These are phyloP conservation scores for Anolis carolinensis DNA, from an alignment of 2,113 vertebrate species.

Conservation along the genomic window DNA sequence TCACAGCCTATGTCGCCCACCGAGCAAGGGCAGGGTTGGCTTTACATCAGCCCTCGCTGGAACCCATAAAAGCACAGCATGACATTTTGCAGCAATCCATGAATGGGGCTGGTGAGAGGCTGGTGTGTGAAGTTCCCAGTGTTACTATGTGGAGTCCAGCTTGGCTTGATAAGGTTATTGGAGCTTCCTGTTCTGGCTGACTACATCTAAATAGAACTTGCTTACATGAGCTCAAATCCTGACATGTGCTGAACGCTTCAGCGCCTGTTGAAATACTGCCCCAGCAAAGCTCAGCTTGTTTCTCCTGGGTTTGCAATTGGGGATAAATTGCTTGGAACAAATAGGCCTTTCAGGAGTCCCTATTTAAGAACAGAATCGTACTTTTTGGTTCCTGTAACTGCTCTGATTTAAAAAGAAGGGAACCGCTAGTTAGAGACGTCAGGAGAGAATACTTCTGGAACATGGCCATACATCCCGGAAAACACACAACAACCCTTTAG, in stretches of 20 bases:
- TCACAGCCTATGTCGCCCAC: neutral
- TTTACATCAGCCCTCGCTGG: neutral
- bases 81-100: fast-evolving
- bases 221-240: neutral
- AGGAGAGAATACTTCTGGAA: too few species aligned
- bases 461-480: too few species aligned
- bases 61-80: neutral
- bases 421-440: too few species aligned
- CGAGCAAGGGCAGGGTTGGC: neutral
- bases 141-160: neutral
- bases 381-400: neutral
- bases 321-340: constrained; percentile 13
- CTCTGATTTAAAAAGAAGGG: neutral
- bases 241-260: neutral
- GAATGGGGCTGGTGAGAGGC: neutral
- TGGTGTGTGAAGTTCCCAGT: neutral
- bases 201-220: neutral
- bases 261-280: neutral
- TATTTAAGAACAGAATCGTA: neutral
- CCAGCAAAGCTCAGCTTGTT: neutral
- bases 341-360: neutral
- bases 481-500: too few species aligned
- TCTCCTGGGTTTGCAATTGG: neutral
- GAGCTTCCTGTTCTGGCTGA: constrained; percentile 11
- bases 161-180: neutral